Conservation (phyloP, 1,140 invertebrate genomes). For the Calliopsis andreniformis region DNA sequence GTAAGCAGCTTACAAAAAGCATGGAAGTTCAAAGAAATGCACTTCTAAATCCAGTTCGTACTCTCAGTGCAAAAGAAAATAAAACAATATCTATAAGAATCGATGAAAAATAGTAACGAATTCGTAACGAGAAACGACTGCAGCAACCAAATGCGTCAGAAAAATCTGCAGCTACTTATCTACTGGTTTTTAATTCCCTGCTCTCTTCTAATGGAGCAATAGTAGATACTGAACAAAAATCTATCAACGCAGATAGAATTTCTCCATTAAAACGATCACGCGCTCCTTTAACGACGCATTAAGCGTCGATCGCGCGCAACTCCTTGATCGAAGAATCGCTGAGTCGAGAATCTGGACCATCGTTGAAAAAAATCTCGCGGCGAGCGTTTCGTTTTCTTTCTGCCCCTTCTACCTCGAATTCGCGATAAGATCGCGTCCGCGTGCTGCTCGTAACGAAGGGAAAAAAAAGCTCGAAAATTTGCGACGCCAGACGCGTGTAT, state of each 20-base stretch:
- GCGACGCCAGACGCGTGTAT: not conserved
- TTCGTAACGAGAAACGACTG: too few species aligned
- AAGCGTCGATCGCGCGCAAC: not conserved
- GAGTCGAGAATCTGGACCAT: not conserved
- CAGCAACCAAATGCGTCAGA: too few species aligned
- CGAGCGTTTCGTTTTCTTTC: not conserved
- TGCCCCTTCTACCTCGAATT: not conserved
- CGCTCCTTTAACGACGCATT: not conserved
- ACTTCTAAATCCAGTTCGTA: too few species aligned
- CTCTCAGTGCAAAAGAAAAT: too few species aligned
- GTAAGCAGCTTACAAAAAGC: too few species aligned
- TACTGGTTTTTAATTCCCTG: too few species aligned
- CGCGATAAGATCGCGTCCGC: slow-evolving; percentile 9
- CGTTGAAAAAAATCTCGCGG: not conserved
- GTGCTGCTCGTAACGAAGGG: too few species aligned
- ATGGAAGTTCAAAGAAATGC: too few species aligned
- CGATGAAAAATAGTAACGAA: too few species aligned
- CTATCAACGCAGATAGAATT: not conserved
- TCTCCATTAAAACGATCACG: not conserved
- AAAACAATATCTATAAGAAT: too few species aligned
- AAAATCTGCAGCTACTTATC: too few species aligned
- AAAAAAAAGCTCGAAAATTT: slow-evolving; percentile 8
- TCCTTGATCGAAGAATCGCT: not conserved
- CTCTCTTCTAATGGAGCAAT: too few species aligned
- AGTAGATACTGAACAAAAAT: not conserved